Evolutionary conservation across 1,140 invertebrate genomes (phyloP), one percentile per base, ranked within the genome.

Genomic region (Eumaeus atala): DNA sequence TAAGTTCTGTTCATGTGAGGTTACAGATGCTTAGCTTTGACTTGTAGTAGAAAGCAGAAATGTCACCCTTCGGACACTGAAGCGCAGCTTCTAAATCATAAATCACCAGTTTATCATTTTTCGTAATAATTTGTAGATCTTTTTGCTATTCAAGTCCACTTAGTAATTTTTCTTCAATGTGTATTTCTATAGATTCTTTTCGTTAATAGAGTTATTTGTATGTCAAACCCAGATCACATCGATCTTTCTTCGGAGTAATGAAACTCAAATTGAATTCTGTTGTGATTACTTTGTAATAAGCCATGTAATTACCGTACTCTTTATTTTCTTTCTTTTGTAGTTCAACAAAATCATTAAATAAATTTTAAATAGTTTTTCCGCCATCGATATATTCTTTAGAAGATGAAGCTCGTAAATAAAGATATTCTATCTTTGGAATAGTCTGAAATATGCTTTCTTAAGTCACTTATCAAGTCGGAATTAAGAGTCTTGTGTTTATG

Each of bases 11-110:
- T 9, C 67, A 48, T 7, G 87, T 89, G n/a, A 87, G 83, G 63
- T 89, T 89, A 54, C 79, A 83, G 17, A 80, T 61, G 33, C 72
- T 67, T 16, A 90, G 35, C 57, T 88, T 89, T 14, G 67, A 72
- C 55, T 78, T 78, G 58, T 87, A 88, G 56, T 72, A 86, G 37
- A 85, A 80, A 37, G 64, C 60, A 21, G 70, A 77, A 42, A 64
- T 67, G 12, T 83, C 55, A n/a, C 67, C 67, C 50, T 61, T n/a
- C n/a, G n/a, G n/a, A n/a, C n/a, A n/a, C n/a, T n/a, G n/a, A n/a
- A n/a, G n/a, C n/a, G n/a, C n/a, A 14, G 61, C 58, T 42, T 66
- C 44, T 49, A 67, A 42, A 44, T 67, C 58, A 44, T 55, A 62
- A 48, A 59, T 44, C 16, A 49, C 18, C 0, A 54, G 47, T 49